Evolutionary conservation across 2,113 vertebrate species (phyloP).

Genomic region (Seriola dumerili): DNA sequence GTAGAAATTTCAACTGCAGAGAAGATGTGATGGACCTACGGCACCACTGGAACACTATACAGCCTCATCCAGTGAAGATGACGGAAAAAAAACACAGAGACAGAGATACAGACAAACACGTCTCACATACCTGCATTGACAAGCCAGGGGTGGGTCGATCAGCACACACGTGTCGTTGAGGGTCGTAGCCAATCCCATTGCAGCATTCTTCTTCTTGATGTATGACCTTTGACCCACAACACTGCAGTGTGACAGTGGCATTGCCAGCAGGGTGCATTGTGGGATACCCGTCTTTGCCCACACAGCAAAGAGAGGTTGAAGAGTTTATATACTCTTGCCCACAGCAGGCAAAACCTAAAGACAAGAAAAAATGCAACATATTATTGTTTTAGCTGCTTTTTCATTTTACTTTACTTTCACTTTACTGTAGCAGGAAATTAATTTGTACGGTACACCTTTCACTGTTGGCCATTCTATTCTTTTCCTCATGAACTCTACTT

Average conservation of each 20-base stretch:
- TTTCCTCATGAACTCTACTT: background rate
- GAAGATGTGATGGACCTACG: too few relatives aligned
- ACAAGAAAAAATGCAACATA: slow-evolving; percentile 11
- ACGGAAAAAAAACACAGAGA: background rate
- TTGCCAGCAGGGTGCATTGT: slow-evolving; percentile 88
- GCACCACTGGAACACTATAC: too few relatives aligned
- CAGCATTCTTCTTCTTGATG: slow-evolving; percentile 90
- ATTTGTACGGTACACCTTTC: background rate
- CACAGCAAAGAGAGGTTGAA: slow-evolving; percentile 91
- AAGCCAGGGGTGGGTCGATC: slow-evolving; percentile 88
- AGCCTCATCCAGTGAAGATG: too few relatives aligned
- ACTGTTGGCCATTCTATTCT: background rate
- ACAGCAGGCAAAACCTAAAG: slow-evolving; percentile 91
- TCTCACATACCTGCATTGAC: slow-evolving; percentile 84
- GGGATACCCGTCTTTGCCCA: slow-evolving; percentile 85
- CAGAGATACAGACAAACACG: background rate
- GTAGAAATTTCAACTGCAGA: too few relatives aligned
- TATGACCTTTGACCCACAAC: slow-evolving; percentile 93
- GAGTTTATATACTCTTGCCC: slow-evolving; percentile 91
- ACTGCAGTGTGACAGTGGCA: slow-evolving; percentile 87
- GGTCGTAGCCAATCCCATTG: slow-evolving; percentile 92
- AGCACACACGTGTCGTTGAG: slow-evolving; percentile 91
- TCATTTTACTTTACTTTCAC: background rate
- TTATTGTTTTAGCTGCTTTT: background rate
- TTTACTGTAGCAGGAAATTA: background rate